phyloP scores from a whole-genome alignment of 1,140 invertebrate species.

The Drosophila ironensis region DNA sequence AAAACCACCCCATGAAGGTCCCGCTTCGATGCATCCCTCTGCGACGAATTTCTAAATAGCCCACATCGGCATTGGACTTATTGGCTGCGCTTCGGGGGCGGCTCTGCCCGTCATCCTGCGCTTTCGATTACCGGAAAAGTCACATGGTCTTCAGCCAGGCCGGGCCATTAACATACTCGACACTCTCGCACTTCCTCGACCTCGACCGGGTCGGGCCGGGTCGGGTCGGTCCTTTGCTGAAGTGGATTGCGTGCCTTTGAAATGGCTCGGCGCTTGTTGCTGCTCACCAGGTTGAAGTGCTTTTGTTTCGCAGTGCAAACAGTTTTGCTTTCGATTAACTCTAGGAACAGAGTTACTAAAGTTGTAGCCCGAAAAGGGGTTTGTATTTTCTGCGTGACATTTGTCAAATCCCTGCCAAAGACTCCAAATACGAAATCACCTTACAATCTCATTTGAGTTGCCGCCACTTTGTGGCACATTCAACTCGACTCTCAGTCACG shows the following conservation, averaged over 20 bases:
- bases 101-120: slow-evolving; percentile 9
- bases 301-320: slow-evolving; percentile 40
- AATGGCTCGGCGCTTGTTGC: slow-evolving; percentile 31
- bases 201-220: no score
- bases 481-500: slow-evolving; percentile 20
- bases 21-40: slow-evolving; percentile 11
- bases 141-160: slow-evolving; percentile 61
- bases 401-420: neutral
- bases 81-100: slow-evolving; percentile 58
- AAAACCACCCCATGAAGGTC: slow-evolving; percentile 54
- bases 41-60: slow-evolving; percentile 62
- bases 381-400: no score
- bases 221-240: neutral
- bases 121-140: slow-evolving; percentile 27
- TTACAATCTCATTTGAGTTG: slow-evolving; percentile 4
- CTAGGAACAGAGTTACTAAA: no score
- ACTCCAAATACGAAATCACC: neutral
- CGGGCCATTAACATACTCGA: slow-evolving; percentile 65
- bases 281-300: slow-evolving; percentile 7
- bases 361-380: no score
- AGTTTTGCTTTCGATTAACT: slow-evolving; percentile 34
- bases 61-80: slow-evolving; percentile 55
- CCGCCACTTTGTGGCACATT: slow-evolving; percentile 45
- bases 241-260: slow-evolving; percentile 60
- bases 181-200: slow-evolving; percentile 43